Evolutionary conservation across 2,797 vertebrate genomes (phyloP).

Genomic region (Sebastes melanostomus): DNA sequence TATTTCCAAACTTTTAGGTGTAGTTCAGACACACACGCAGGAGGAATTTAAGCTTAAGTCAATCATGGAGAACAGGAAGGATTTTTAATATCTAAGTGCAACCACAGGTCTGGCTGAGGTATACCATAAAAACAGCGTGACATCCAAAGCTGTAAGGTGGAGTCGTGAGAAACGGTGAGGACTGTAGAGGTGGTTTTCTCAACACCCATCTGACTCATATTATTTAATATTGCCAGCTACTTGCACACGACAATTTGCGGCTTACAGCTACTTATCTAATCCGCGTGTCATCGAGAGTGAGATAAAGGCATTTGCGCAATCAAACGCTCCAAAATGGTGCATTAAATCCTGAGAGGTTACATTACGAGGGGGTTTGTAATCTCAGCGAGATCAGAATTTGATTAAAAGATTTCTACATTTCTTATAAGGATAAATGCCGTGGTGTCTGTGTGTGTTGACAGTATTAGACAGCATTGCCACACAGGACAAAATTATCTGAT

Average conservation of each 20-base stretch:
- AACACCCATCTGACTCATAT: conserved; percentile 78
- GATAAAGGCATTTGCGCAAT: conserved; percentile 60
- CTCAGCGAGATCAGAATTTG: conserved; percentile 43
- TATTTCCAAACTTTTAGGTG: conserved; percentile 50
- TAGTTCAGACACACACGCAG: conserved; percentile 43
- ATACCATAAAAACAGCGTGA: conserved; percentile 66
- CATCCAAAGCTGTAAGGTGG: conserved; percentile 74
- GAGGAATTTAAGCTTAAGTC: conserved; percentile 53
- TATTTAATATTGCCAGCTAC: conserved; percentile 65
- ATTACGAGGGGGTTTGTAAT: conserved; percentile 33
- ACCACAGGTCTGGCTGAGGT: conserved; percentile 75
- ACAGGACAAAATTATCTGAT: conserved; percentile 59
- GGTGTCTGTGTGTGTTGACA: conserved; percentile 45
- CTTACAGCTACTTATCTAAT: conserved; percentile 64
- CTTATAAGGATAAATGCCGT: conserved; percentile 48
- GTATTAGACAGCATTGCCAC: conserved; percentile 62
- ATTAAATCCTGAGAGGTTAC: conserved; percentile 41
- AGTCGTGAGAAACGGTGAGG: conserved; percentile 70
- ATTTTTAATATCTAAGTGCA: conserved; percentile 66
- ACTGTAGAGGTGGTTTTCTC: conserved; percentile 69
- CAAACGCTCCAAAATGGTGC: conserved; percentile 4
- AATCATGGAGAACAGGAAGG: conserved; percentile 51
- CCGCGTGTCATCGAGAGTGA: conserved; percentile 68
- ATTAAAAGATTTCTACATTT: conserved; percentile 62
- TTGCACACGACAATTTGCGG: conserved; percentile 65